Evolutionary conservation across 2,888 invertebrate species (phyloP).

Genomic region (Coelopa pilipes): DNA sequence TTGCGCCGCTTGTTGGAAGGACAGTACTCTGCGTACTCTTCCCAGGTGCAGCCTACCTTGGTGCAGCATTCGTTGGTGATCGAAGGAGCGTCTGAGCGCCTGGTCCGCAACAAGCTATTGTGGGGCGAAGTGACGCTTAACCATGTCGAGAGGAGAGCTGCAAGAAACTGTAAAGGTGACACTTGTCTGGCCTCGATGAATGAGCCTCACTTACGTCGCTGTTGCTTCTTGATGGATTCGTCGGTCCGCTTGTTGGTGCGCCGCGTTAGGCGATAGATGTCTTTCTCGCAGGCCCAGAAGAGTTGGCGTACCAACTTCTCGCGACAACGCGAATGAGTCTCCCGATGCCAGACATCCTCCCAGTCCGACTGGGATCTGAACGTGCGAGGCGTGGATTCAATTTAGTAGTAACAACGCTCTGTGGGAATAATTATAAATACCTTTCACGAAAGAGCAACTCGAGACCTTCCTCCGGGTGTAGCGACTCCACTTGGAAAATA

Average conservation of each 20-base stretch:
- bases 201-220: conserved; percentile 39
- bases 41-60: conserved; percentile 72
- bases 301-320: conserved; percentile 70
- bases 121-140: conserved; percentile 60
- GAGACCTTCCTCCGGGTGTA: conserved; percentile 65
- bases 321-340: conserved; percentile 71
- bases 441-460: conserved; percentile 68
- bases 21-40: conserved; percentile 75
- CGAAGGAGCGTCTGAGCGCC: conserved; percentile 59
- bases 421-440: conserved; percentile 52
- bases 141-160: conserved; percentile 59
- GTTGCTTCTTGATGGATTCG: conserved; percentile 46
- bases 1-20: conserved; percentile 70
- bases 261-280: conserved; percentile 71
- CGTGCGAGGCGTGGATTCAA: neutral
- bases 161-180: neutral
- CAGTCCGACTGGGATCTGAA: conserved; percentile 71
- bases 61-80: conserved; percentile 74
- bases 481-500: conserved; percentile 48
- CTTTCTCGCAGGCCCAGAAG: conserved; percentile 74
- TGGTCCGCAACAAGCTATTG: conserved; percentile 54
- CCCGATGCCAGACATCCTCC: conserved; percentile 72
- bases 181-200: neutral
- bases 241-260: conserved; percentile 61
- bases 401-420: neutral